Evolutionary conservation across 2,113 vertebrate genomes (phyloP), one percentile per base, ranked within the genome.

Genomic region (Eurypyga helias): DNA sequence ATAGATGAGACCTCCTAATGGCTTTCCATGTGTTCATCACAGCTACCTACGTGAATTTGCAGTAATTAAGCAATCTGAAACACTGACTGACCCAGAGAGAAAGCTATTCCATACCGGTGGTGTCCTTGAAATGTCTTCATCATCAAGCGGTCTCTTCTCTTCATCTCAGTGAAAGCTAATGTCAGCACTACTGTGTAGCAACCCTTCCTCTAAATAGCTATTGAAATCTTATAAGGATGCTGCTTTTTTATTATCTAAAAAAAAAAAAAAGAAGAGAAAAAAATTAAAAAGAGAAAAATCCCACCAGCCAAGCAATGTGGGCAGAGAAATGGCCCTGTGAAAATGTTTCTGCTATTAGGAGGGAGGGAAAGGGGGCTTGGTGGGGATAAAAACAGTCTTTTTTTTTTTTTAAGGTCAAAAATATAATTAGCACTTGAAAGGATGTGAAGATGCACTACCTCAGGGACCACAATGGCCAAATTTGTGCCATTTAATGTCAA

Each of bases 51-150:
- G 5, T 94, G 95, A 95, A 96, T 92, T 90, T 93, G 85, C 91
- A 95, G 92, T 97, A 97, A 98, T 97, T 98, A 98, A 97, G 93
- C 92, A 96, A 97, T 96, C 93, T 96, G 95, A 98, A 97, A 79
- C 75, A 87, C 72, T 80, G 84, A 90, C 87, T 94, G 91, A 97
- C 84, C 92, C 76, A 75, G 81, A 96, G 88, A 96, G 70, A 96
- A 97, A 94, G 85, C 94, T 85, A 86, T 80, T 95, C 72, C 45
- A 24, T 96, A 88, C 55, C 58, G 28, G 66, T 72, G 81, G 93
- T 96, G 98, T 97, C 98, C 98, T 99, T 99, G 98, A 98, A 98
- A 98, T 60, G 96, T 98, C 98, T 98, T 98, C 97, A 97, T 96
- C 97, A 90, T 95, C 85, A 93, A 87, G 83, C 11, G 2, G 52